Evolutionary conservation across 1,140 invertebrate genomes (phyloP), one percentile per base, ranked within the genome.

Genomic region (Ectropis grisescens): DNA sequence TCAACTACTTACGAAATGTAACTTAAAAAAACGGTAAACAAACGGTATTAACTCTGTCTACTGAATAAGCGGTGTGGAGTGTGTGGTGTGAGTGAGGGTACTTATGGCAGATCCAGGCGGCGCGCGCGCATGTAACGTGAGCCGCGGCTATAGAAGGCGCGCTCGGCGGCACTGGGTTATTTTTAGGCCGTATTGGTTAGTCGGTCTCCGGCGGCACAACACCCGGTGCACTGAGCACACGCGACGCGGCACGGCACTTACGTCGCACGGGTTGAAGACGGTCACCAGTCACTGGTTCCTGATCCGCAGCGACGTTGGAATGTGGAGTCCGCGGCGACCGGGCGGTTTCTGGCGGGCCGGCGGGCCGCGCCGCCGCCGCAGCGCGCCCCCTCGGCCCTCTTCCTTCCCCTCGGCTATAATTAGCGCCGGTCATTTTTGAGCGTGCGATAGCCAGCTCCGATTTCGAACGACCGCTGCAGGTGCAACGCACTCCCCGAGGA

Each of bases 251-350:
- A 44, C 70, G 58, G 54, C 68, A 79, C 74, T 79, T 80, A 79
- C 74, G 74, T 79, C 70, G 75, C 75, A 71, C 65, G 67, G 65
- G 69, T 58, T 37, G 66, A 72, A 71, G 68, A 47, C 65, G 72
- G 69, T 78, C 67, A 78, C 59, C 60, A 67, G 68, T 68, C 62
- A 64, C 54, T 53, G 60, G 59, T 57, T 59, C 55, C 64, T 60
- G 45, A 54, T 59, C 55, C 64, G 62, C 61, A 69, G 65, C 69
- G 71, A 70, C 71, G 75, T 76, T 80, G 75, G 75, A 80, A 80
- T 80, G 75, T 78, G 75, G 75, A 80, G 75, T 80, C 75, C 75
- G 75, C 75, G 70, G 71, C 75, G 75, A 80, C 75, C 75, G 66
- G 54, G 64, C 71, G 71, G 75, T 71, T 71, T 80, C 75, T 80